Evolutionary conservation across 2,797 vertebrate species (phyloP).

Genomic region (Pantherophis alleghaniensis): DNA sequence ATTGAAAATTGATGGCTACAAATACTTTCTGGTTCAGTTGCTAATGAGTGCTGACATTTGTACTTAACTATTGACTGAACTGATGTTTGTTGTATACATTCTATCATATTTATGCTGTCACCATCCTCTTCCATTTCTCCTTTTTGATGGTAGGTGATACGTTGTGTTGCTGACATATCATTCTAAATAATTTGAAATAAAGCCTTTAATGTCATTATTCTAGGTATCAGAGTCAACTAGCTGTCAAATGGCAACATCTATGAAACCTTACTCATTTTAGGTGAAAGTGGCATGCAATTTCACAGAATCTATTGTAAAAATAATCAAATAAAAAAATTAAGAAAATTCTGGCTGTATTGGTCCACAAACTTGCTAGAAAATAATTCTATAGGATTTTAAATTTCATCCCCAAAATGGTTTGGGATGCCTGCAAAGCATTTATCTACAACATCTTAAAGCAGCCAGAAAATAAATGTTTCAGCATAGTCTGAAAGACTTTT

Average conservation of each 20-base stretch:
- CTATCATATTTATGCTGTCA: slow-evolving; percentile 19
- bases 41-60: slow-evolving; percentile 19
- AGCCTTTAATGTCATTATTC: neutral
- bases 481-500: neutral
- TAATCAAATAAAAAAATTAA: neutral
- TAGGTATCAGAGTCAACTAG: neutral
- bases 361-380: neutral
- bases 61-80: slow-evolving; percentile 35
- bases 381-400: neutral
- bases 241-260: neutral
- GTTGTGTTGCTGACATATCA: slow-evolving; percentile 12
- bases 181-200: slow-evolving; percentile 21
- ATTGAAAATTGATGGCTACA: slow-evolving; percentile 28
- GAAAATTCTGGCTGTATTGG: neutral
- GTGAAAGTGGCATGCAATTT: neutral
- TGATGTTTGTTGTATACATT: slow-evolving; percentile 20
- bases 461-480: neutral
- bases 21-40: slow-evolving; percentile 29
- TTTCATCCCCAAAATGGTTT: neutral
- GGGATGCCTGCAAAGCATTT: neutral
- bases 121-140: neutral
- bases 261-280: neutral
- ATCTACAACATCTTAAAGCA: neutral
- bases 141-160: slow-evolving; percentile 20
- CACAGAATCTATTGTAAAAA: neutral